These are phyloP conservation scores for Akabosia matsudoensis DNA, from an alignment of 1,140 invertebrate species.

Conservation along the genomic window DNA sequence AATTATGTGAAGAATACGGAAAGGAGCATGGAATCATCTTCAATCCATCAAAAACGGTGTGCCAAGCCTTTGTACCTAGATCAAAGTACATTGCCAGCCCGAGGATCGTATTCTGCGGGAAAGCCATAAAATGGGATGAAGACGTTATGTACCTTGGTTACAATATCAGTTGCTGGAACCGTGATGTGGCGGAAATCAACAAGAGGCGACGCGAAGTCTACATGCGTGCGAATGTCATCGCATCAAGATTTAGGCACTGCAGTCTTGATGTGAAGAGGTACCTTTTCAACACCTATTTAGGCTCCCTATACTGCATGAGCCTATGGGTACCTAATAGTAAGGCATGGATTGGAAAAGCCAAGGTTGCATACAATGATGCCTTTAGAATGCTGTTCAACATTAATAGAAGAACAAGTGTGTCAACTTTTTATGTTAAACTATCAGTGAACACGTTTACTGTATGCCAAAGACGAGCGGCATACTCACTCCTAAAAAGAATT, in stretches of 20 bases:
- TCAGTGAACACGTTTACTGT: background rate
- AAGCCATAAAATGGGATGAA: background rate
- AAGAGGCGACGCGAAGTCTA: background rate
- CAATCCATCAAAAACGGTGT: background rate
- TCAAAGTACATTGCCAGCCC: background rate
- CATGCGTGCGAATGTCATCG: background rate
- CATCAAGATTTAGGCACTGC: background rate
- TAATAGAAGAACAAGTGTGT: background rate
- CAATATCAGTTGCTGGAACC: conserved; percentile 4
- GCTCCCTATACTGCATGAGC: background rate
- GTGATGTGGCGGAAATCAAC: background rate
- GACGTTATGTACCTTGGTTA: conserved; percentile 2
- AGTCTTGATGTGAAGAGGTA: background rate
- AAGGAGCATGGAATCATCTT: background rate
- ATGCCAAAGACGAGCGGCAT: background rate
- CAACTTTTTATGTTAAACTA: background rate
- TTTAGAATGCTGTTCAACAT: background rate
- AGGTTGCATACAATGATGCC: conserved; percentile 6
- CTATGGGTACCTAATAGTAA: background rate
- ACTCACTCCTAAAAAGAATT: too few relatives aligned
- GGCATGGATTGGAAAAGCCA: background rate
- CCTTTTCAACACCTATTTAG: background rate
- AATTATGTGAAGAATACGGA: background rate
- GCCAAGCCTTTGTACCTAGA: background rate
- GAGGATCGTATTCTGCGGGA: background rate